Evolutionary conservation across 1,140 invertebrate species (phyloP).

Genomic region (Eriocheir sinensis): DNA sequence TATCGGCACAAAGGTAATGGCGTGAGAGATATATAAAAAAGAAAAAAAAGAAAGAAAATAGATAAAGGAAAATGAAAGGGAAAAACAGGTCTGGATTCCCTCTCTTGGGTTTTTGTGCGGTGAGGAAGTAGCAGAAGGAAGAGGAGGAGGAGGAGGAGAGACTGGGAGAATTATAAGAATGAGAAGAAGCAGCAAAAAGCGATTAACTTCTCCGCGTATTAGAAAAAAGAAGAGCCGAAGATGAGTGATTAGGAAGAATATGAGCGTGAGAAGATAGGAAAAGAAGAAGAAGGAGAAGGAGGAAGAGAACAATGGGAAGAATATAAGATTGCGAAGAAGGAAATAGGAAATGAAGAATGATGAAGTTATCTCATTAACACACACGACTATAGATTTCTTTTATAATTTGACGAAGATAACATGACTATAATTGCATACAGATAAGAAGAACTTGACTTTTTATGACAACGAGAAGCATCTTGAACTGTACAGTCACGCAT

Average conservation of each 20-base stretch:
- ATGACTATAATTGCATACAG: no score
- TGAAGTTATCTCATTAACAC: no score
- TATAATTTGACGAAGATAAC: no score
- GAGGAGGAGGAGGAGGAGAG: background rate
- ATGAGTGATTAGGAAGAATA: background rate
- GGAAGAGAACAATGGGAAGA: background rate
- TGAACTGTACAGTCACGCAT: no score
- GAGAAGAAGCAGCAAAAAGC: no score
- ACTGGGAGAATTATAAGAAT: no score
- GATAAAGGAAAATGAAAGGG: background rate
- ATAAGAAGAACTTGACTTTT: no score
- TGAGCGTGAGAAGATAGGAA: background rate
- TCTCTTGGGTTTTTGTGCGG: background rate
- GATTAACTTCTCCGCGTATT: background rate
- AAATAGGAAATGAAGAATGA: background rate
- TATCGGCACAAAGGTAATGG: background rate
- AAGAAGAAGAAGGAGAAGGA: background rate
- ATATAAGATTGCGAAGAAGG: background rate
- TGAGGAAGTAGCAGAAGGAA: background rate
- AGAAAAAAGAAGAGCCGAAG: background rate
- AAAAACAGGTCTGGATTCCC: background rate
- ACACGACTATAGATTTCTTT: no score
- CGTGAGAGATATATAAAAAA: background rate
- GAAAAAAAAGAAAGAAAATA: background rate
- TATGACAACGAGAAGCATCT: no score